Conservation (phyloP, 2,888 invertebrate species). For the Eremobia ochroleuca region DNA sequence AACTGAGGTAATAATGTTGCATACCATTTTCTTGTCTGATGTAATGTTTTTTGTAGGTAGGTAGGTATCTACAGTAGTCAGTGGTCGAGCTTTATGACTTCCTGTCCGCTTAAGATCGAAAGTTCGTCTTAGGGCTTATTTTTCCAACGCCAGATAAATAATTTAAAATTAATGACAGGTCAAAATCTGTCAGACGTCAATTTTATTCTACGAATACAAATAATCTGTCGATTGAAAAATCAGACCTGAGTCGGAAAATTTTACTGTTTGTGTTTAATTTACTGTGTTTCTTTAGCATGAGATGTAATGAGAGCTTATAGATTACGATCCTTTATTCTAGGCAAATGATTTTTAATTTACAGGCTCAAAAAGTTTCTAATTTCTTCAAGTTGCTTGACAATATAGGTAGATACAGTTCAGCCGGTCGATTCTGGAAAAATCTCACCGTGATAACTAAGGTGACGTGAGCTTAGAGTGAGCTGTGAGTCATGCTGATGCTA, state of each 20-base stretch:
- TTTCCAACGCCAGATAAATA: too few relatives aligned
- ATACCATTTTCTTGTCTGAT: slow-evolving; percentile 52
- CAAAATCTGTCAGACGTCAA: too few relatives aligned
- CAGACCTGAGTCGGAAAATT: slow-evolving; percentile 13
- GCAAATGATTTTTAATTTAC: background rate
- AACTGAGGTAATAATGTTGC: slow-evolving; percentile 55
- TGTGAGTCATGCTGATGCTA: too few relatives aligned
- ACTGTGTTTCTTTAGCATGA: background rate
- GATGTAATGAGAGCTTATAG: background rate
- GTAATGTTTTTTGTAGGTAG: slow-evolving; percentile 37
- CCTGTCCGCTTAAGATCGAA: slow-evolving; percentile 17
- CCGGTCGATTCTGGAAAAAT: too few relatives aligned
- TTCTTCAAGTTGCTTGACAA: background rate
- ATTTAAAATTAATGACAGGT: too few relatives aligned
- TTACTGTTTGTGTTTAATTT: too few relatives aligned
- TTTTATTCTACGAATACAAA: too few relatives aligned
- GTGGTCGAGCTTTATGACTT: slow-evolving; percentile 41
- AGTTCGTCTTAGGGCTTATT: slow-evolving; percentile 1
- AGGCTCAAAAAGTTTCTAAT: background rate
- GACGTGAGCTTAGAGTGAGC: too few relatives aligned
- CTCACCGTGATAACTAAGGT: too few relatives aligned
- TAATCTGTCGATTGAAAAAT: too few relatives aligned
- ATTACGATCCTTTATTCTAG: slow-evolving; percentile 9
- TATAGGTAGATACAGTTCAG: slow-evolving; percentile 1
- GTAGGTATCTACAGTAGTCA: slow-evolving; percentile 9